Percentiles rank a stretch among this genome's conserved stretches.
Conservation (phyloP, 2,797 vertebrate species). For the Botia kubotai region DNA sequence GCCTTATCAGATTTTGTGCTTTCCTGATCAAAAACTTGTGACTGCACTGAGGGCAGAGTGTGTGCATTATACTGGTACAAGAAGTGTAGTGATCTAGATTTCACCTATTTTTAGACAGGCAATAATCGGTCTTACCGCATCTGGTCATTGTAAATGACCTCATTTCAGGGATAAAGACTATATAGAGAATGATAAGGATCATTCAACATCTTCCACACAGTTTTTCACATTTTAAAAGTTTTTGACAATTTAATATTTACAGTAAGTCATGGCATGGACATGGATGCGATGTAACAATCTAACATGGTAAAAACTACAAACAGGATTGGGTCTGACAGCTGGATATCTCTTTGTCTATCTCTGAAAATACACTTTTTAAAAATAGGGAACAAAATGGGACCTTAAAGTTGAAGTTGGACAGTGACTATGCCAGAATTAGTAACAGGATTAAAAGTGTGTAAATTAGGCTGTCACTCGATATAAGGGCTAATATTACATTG, state of each 20-base stretch:
- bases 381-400: background rate
- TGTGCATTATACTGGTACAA: constrained; percentile 67
- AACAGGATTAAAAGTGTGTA: too few relatives aligned
- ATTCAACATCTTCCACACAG: background rate
- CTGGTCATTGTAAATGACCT: constrained; percentile 25
- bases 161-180: constrained; percentile 11
- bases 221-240: background rate
- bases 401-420: too few relatives aligned
- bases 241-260: background rate
- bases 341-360: too few relatives aligned
- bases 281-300: background rate
- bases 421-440: too few relatives aligned
- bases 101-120: constrained; percentile 65
- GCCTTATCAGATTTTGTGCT: constrained; percentile 69
- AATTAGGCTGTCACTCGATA: too few relatives aligned
- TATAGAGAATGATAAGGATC: background rate
- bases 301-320: background rate
- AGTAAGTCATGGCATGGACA: background rate
- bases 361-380: background rate
- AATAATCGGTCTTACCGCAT: constrained; percentile 49
- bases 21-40: constrained; percentile 74
- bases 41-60: constrained; percentile 66
- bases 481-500: too few relatives aligned
- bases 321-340: too few relatives aligned
- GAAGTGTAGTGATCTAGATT: constrained; percentile 48